Percentiles rank a stretch among this genome's conserved stretches.
Conservation (phyloP, 2,797 vertebrate genomes). For the Chromobotia macracanthus region DNA sequence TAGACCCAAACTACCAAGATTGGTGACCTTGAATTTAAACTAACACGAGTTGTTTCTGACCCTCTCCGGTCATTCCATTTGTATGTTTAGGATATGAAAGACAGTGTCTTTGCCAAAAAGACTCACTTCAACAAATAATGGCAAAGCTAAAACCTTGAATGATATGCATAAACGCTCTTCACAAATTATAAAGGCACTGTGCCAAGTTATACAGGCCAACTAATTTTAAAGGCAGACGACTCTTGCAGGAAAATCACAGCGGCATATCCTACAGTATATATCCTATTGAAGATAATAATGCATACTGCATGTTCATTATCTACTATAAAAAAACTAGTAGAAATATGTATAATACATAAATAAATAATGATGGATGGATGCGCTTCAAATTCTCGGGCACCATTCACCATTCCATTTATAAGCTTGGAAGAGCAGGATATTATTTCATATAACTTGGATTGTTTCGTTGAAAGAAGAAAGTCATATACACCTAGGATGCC, state of each 20-base stretch:
- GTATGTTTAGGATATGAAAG: constrained; percentile 75
- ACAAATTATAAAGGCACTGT: constrained; percentile 22
- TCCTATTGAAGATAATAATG: not conserved
- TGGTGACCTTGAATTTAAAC: constrained; percentile 52
- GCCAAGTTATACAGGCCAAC: constrained; percentile 7
- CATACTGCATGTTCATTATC: no score
- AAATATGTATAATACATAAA: no score
- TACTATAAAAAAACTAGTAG: no score
- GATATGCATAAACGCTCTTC: not conserved
- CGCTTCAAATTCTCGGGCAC: no score
- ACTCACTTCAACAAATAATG: constrained; percentile 1
- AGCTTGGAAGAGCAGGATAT: no score
- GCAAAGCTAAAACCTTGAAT: constrained; percentile 11
- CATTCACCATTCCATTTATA: no score
- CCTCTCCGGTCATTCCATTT: constrained; percentile 58
- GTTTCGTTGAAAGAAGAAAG: no score
- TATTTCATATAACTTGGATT: no score
- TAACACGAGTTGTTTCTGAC: constrained; percentile 65
- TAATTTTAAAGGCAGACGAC: not conserved
- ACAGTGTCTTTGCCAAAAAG: constrained; percentile 68
- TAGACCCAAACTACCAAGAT: constrained; percentile 58
- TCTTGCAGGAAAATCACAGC: not conserved
- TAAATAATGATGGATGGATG: no score
- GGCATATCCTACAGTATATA: not conserved
- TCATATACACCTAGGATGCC: no score